Evolutionary conservation across 1,140 invertebrate genomes (phyloP).

Genomic region (Neotoxoptera formosana): DNA sequence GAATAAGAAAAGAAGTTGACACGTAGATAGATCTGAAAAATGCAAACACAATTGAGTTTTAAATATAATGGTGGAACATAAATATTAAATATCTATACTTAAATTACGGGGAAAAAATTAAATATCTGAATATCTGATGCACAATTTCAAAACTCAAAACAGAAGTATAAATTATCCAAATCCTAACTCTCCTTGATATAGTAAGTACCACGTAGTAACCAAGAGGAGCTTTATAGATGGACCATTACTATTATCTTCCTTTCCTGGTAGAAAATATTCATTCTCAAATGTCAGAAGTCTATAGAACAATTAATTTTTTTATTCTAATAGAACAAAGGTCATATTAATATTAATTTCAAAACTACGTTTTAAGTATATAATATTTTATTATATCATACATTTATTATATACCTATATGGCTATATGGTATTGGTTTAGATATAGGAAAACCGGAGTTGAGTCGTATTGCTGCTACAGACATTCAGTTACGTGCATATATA

Average conservation of each 20-base stretch:
- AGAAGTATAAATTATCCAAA: background rate
- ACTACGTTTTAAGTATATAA: background rate
- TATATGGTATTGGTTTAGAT: too few species aligned
- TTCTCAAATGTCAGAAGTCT: too few species aligned
- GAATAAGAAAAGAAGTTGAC: conserved; percentile 24
- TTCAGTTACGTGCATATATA: too few species aligned
- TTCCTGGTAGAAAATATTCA: background rate
- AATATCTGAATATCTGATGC: background rate
- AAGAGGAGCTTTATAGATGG: background rate
- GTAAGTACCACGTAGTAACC: background rate
- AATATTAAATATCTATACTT: background rate
- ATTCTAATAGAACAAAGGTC: too few species aligned
- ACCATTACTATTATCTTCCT: background rate
- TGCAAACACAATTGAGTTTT: background rate
- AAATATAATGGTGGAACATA: background rate
- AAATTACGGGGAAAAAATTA: background rate
- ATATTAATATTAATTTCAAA: background rate
- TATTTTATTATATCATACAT: too few species aligned
- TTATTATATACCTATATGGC: too few species aligned
- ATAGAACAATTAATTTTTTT: background rate
- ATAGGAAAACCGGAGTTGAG: too few species aligned
- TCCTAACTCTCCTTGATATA: background rate
- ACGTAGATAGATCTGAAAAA: conserved; percentile 36
- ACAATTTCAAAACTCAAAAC: background rate
- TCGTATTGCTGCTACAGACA: too few species aligned